These are phyloP conservation scores for Xiphophorus maculatus DNA, from an alignment of 2,113 vertebrate species.

Conservation along the genomic window DNA sequence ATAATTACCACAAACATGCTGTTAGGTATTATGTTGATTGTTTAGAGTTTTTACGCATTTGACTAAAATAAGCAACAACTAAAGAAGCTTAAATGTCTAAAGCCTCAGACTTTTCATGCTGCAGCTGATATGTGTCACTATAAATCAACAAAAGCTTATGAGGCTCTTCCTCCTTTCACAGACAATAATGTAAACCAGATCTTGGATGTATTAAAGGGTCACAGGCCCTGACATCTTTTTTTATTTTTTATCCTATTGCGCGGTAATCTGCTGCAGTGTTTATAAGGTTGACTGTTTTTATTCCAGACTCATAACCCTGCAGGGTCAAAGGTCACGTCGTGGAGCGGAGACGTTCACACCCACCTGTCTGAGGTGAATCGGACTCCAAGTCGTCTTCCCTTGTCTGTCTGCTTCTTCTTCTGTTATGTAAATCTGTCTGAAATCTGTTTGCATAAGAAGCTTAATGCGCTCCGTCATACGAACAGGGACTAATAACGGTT, in stretches of 20 bases:
- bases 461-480: constrained; percentile 58
- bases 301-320: constrained; percentile 18
- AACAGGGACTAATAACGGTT: constrained; percentile 45
- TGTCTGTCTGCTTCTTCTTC: constrained; percentile 10
- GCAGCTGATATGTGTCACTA: not conserved
- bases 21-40: not conserved
- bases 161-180: constrained; percentile 17
- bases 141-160: not conserved
- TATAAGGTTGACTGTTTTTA: constrained; percentile 33
- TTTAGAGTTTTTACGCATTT: not conserved
- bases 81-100: not conserved
- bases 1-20: too few species aligned
- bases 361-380: constrained; percentile 4
- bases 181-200: constrained; percentile 17
- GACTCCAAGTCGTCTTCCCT: constrained; percentile 8
- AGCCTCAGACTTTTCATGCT: not conserved
- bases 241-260: constrained; percentile 15
- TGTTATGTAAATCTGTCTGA: constrained; percentile 74
- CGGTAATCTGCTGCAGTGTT: constrained; percentile 46
- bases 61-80: not conserved
- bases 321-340: not conserved
- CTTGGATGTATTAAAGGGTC: constrained; percentile 20
- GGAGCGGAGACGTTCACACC: not conserved
- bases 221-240: constrained; percentile 23
- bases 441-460: constrained; percentile 77